Evolutionary conservation across 2,888 invertebrate species (phyloP), one percentile per base, ranked within the genome.

Genomic region (Electrophaes corylata): DNA sequence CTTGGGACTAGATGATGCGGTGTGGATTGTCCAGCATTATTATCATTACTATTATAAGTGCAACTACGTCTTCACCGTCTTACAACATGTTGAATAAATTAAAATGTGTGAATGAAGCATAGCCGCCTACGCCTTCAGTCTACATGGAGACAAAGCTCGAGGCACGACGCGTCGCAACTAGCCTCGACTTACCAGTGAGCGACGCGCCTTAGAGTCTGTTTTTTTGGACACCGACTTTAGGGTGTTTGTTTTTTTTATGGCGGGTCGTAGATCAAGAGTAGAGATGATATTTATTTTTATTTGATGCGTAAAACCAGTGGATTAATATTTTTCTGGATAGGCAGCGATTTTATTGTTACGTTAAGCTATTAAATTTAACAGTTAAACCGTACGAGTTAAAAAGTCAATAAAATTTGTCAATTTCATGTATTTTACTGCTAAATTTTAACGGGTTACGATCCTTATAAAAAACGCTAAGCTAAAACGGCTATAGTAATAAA

Each of bases 221-320:
- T 81, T 81, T 83, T 80, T 79, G 65, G 70, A 58, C 69, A 69
- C 70, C 69, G 78, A 83, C 86, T 81, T 75, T 73, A 78, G 84
- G 81, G 84, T 83, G 79, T 82, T 86, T 86, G 86, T 84, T 86
- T 70, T 71, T 74, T 76, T 73, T 67, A 69, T 69, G 64, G 65
- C 63, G 67, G 70, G 68, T 70, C 64, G 70, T 62, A 68, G 50
- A 62, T 65, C 69, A 70, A 67, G n/a, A n/a, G 62, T 58, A 56
- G 50, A 49, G 51, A 52, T 58, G 58, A 56, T 62, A 63, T 64
- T 59, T 61, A 29, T 53, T 69, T 64, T 73, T 70, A 72, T 74
- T 66, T 66, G 66, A 66, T 47, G 60, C 60, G 60, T 60, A 60
- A 60, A 60, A 60, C 60, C 51, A 55, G 60, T 56, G 26, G 51